Base-by-base conservation (phyloP, 2,797 vertebrate genomes). In the Syndactyla subalaris region DNA sequence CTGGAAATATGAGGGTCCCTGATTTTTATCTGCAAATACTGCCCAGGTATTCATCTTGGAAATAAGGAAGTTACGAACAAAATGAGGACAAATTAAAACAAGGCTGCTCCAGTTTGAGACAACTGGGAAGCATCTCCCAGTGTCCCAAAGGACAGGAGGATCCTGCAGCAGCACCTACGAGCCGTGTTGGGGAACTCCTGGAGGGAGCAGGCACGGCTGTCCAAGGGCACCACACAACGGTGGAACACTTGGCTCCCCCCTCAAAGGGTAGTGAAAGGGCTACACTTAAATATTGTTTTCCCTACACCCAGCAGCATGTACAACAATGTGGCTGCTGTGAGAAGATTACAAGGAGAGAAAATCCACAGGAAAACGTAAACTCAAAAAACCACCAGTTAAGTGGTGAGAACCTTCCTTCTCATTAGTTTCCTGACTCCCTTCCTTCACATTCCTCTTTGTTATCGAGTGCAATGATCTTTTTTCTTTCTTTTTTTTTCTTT, bases 351-450 rank as follows among this genome's bases (percentile, higher is more conserved):
- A 87, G 77, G 83, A 89, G 66, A 67, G 62, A 94, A 92, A 95
- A 88, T 73, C 65, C 68, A 75, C 61, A 92, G 89, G 84, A 96
- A 97, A 96, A 94, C 19, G 46, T 77, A 66, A 87, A 86, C 36
- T 52, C 38, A 27, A 65, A 88, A 48, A 5, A 6, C 1, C 76
- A 81, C 38, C 68, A 73, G 57, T 89, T 67, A 27, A 80, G 63
- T 0, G 0, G 58, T 51, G 75, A 88, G 89, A 77, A 89, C 72
- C 63, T 78, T 54, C 62, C 77, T 73, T 70, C 87, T 92, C 88
- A 72, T 92, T 89, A 93, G 81, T 46, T 80, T 92, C 43, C 81
- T 73, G 43, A 15, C 86, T 93, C 67, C 61, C 30, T 66, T 58
- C 77, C 68, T 83, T 61, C 91, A 83, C 85, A 82, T 80, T 95